A percentile compares a stretch with the other conserved stretches of the same genome.
These are phyloP conservation scores for Temnothorax nylanderi DNA, from an alignment of 1,140 invertebrate species.

Conservation along the genomic window DNA sequence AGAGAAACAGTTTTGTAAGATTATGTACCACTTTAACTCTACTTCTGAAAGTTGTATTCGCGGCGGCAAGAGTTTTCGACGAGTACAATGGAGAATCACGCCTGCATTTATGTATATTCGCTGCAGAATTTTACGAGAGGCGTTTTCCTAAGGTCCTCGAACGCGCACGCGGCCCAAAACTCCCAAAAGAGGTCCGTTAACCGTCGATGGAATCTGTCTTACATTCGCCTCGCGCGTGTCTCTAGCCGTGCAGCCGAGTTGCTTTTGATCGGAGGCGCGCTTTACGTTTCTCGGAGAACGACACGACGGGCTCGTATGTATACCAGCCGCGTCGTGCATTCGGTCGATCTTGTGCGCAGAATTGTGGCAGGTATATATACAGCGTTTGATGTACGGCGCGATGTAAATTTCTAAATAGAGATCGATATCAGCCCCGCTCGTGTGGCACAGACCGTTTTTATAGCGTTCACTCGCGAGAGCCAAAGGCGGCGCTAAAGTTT, in stretches of 20 bases:
- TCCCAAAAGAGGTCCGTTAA: not conserved
- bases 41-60: not conserved
- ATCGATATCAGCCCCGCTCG: conserved; percentile 25
- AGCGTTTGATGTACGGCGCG: conserved; percentile 27
- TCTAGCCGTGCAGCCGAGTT: not conserved
- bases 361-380: conserved; percentile 18
- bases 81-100: conserved; percentile 1
- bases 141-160: not conserved
- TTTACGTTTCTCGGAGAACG: not conserved
- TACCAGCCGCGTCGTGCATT: too few species aligned
- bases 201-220: not conserved
- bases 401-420: conserved; percentile 41
- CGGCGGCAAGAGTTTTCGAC: not conserved
- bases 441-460: conserved; percentile 9
- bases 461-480: not conserved
- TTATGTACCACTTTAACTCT: not conserved
- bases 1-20: not conserved
- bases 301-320: not conserved
- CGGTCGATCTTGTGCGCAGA: conserved; percentile 2
- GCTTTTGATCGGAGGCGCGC: not conserved
- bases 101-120: not conserved
- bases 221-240: not conserved
- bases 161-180: not conserved
- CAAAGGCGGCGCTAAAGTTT: not conserved
- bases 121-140: not conserved